Base-by-base conservation (phyloP, 2,888 invertebrate species). In the Chromoteleia sp. region DNA sequence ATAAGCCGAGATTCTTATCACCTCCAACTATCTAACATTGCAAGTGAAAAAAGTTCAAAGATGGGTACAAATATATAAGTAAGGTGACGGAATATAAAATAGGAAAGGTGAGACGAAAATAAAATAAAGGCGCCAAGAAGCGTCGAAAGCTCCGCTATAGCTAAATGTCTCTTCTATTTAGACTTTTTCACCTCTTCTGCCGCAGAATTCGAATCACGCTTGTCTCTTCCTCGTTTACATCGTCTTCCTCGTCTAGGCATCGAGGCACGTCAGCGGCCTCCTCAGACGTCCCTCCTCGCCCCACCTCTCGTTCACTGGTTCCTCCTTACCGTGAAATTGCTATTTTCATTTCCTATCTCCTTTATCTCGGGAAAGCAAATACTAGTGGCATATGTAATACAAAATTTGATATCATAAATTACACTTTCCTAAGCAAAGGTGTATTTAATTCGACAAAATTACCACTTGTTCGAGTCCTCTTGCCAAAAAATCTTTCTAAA, bases 171-270 rank as follows among this genome's bases (percentile, higher is more conserved):
- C 76, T 65, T 43, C 74, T 61, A 65, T 63, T 81, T 70, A 73
- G 76, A 81, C 61, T 81, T 73, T 73, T 84, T 77, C 75, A 56
- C 73, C 68, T 70, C 63, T 58, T 84, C 73, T 71, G 58, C 77
- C 83, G 48, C 81, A 78, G 83, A 82, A 88, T 88, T 86, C 88
- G 87, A 88, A 87, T 89, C 88, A 88, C 88, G 88, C 85, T 83
- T 86, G 84, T 86, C 86, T 84, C 74, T 74, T 59, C 73, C 54
- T 81, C 80, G 73, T 80, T 73, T 50, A 79, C 77, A 81, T 71
- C 54, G 63, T 43, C 67, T 81, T 76, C 67, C 59, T 33, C 82
- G 75, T 59, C 82, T 61, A 65, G 25, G 76, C 84, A 76, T 83
- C 82, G 79, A 85, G 61, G 81, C 84, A 84, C 84, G 83, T 84